Conservation (phyloP, 2,888 invertebrate genomes). For the Hesperia comma region DNA sequence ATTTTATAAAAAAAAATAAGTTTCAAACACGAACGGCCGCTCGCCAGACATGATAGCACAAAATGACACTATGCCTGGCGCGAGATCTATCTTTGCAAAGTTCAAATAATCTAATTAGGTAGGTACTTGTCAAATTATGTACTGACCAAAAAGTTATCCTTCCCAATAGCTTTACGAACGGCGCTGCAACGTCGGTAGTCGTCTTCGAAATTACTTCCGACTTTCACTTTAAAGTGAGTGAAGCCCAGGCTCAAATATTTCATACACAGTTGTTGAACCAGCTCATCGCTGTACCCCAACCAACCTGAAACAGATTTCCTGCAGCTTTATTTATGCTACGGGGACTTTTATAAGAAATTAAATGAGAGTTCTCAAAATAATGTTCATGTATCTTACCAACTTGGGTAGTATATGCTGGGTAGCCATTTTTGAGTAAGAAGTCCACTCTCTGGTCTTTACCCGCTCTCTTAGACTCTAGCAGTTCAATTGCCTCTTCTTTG, state of each 20-base stretch:
- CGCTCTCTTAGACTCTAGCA: slow-evolving; percentile 84
- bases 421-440: slow-evolving; percentile 86
- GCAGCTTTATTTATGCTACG: too few relatives aligned
- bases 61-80: too few relatives aligned
- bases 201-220: slow-evolving; percentile 91
- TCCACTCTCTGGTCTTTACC: slow-evolving; percentile 86
- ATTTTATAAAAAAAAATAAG: too few relatives aligned
- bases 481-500: slow-evolving; percentile 90
- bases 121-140: background rate
- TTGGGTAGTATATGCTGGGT: slow-evolving; percentile 94
- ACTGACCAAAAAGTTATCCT: slow-evolving; percentile 88
- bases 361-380: too few relatives aligned
- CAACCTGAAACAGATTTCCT: slow-evolving; percentile 85
- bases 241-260: slow-evolving; percentile 90
- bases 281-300: slow-evolving; percentile 93
- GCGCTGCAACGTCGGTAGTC: slow-evolving; percentile 89
- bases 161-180: slow-evolving; percentile 90
- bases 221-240: slow-evolving; percentile 94
- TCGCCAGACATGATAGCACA: too few relatives aligned
- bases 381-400: slow-evolving; percentile 82
- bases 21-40: too few relatives aligned
- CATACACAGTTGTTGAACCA: slow-evolving; percentile 87
- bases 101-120: too few relatives aligned
- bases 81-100: too few relatives aligned
- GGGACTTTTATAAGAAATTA: too few relatives aligned